A percentile compares a stretch with the other conserved stretches of the same genome.
These are phyloP conservation scores for Gasterosteus nipponicus DNA, from an alignment of 2,113 vertebrate genomes.

Conservation along the genomic window DNA sequence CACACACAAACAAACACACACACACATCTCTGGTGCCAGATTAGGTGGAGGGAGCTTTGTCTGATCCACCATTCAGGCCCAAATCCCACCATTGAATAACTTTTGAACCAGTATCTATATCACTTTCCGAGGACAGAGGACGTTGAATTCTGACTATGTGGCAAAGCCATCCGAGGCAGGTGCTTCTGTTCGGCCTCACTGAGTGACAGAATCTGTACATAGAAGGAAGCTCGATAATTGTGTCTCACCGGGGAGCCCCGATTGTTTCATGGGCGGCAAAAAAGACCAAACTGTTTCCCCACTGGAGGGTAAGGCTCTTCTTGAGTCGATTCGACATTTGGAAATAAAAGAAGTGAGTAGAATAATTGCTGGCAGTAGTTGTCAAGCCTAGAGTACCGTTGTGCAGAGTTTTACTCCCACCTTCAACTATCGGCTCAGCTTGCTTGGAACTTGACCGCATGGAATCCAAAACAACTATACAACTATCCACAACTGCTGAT, in stretches of 20 bases:
- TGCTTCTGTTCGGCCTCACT: background rate
- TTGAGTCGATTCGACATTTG: background rate
- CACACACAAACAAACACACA: background rate
- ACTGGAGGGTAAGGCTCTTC: background rate
- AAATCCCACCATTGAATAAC: background rate
- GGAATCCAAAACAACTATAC: no score
- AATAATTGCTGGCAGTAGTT: background rate
- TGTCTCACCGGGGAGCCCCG: background rate
- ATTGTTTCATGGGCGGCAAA: background rate
- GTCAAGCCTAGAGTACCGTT: no score
- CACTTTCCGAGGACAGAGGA: background rate
- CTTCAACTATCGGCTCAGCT: background rate
- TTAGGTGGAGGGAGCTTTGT: background rate
- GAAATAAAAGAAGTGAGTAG: background rate
- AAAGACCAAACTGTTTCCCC: background rate
- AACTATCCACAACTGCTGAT: background rate
- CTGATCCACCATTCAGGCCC: background rate
- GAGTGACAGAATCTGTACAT: no score
- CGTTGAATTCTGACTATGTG: background rate
- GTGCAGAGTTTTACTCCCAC: background rate
- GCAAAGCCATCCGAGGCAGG: background rate
- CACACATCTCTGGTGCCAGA: background rate
- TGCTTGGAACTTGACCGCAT: background rate
- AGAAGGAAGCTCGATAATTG: background rate
- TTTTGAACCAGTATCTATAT: background rate